Evolutionary conservation across 2,888 invertebrate species (phyloP).

Genomic region (Agapostemon virescens): DNA sequence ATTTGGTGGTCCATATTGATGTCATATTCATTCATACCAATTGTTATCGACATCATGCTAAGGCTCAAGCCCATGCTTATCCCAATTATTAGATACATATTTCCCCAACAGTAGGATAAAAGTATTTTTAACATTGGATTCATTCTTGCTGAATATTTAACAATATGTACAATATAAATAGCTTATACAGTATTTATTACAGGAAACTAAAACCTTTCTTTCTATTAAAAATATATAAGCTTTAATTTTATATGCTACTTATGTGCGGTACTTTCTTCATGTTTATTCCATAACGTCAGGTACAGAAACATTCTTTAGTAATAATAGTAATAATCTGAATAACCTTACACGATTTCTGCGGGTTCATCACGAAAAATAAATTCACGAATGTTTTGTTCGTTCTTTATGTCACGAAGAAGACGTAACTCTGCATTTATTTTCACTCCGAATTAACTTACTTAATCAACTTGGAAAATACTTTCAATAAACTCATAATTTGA

Average conservation of each 20-base stretch:
- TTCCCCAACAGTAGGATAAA: conserved; percentile 79
- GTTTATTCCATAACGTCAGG: neutral
- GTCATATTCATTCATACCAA: conserved; percentile 79
- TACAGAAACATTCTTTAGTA: neutral
- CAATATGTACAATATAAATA: neutral
- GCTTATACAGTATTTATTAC: conserved; percentile 1
- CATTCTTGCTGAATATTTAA: conserved; percentile 57
- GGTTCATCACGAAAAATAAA: neutral
- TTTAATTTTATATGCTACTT: neutral
- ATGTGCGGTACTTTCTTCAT: neutral
- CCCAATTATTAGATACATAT: conserved; percentile 83
- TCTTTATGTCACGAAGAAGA: neutral
- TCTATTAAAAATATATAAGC: neutral
- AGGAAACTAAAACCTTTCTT: neutral
- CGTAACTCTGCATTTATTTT: neutral
- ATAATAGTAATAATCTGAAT: neutral
- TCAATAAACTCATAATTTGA: neutral
- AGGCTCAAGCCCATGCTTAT: conserved; percentile 83
- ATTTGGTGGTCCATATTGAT: conserved; percentile 56
- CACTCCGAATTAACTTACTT: neutral
- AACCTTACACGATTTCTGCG: conserved; percentile 7
- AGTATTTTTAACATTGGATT: conserved; percentile 72
- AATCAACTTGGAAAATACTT: neutral
- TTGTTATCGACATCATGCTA: conserved; percentile 82
- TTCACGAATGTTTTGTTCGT: neutral